Percentiles rank a stretch among this genome's conserved stretches.
These are phyloP conservation scores for Holcopasites calliopsidis DNA, from an alignment of 1,140 invertebrate species.

Conservation along the genomic window DNA sequence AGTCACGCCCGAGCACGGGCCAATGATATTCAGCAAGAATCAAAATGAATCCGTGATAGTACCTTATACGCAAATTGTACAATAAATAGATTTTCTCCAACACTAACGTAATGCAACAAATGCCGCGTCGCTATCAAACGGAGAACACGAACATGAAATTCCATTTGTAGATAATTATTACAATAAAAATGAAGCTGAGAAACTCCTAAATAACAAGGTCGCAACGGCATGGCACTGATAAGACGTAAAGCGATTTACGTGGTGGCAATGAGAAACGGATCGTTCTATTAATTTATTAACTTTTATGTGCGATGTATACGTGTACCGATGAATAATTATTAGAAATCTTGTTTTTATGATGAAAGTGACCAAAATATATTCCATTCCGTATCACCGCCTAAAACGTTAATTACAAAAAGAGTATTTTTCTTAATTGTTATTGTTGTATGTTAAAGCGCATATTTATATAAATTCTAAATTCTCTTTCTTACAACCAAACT, in stretches of 20 bases:
- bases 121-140: not conserved
- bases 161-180: slow-evolving; percentile 28
- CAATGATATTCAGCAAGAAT: slow-evolving; percentile 36
- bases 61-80: slow-evolving; percentile 6
- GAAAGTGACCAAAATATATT: slow-evolving; percentile 43
- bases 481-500: not conserved
- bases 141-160: not conserved
- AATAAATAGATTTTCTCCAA: not conserved
- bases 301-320: slow-evolving; percentile 36
- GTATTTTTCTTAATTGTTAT: not conserved
- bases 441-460: not conserved
- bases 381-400: slow-evolving; percentile 14
- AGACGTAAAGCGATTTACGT: slow-evolving; percentile 8
- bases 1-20: slow-evolving; percentile 6
- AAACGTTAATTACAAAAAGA: slow-evolving; percentile 2
- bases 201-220: slow-evolving; percentile 21
- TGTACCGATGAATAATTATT: slow-evolving; percentile 28
- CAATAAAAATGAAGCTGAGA: slow-evolving; percentile 11
- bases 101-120: not conserved
- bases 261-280: slow-evolving; percentile 2
- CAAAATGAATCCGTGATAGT: slow-evolving; percentile 19
- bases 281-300: slow-evolving; percentile 26
- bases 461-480: not conserved
- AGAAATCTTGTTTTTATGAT: slow-evolving; percentile 42
- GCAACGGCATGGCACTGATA: slow-evolving; percentile 11